Evolutionary conservation across 2,797 vertebrate genomes (phyloP), one percentile per base, ranked within the genome.

Genomic region (Esox lucius): DNA sequence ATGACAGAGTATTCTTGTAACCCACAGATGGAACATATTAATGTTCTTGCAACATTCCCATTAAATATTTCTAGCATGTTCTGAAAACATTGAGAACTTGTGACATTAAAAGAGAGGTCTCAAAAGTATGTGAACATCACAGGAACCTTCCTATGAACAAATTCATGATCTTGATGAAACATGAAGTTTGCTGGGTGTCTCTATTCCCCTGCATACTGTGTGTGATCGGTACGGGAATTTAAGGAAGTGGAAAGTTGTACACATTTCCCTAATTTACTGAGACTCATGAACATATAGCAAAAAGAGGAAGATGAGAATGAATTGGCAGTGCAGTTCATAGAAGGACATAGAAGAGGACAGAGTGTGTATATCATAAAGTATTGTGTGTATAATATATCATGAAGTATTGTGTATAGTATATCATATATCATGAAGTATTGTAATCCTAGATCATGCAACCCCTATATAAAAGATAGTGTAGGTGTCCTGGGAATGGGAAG

Each of bases 251-350:
- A 16, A n/a, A 1, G 19, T 59, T 59, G n/a, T 6, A 59, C 9
- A 61, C 22, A 61, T 61, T 61, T 22, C 22, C 2, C 56, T 24
- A 61, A 61, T 61, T 86, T 70, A 70, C 51, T 75, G 75, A 82
- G 24, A 28, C 15, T 33, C 87, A 83, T 80, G 89, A 87, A 48
- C 88, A 86, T 88, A 87, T 5, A 74, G 76, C 62, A 39, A 0
- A 17, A 33, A 31, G 31, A 28, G 19, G 8, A 49, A 28, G 24
- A 78, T 28, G 46, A 51, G 16, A 26, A 5, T 19, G n/a, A 76
- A 31, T 3, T 28, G 26, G 48, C 4, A 28, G 15, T 31, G 48
- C 31, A 16, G 46, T n/a, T 22, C 8, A 39, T 39, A 53, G 26
- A 51, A 49, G 68, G 19, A 49, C n/a, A 70, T 22, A 17, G 24